phyloP scores from a whole-genome alignment of 2,888 invertebrate genomes.

The Dioctria rufipes region DNA sequence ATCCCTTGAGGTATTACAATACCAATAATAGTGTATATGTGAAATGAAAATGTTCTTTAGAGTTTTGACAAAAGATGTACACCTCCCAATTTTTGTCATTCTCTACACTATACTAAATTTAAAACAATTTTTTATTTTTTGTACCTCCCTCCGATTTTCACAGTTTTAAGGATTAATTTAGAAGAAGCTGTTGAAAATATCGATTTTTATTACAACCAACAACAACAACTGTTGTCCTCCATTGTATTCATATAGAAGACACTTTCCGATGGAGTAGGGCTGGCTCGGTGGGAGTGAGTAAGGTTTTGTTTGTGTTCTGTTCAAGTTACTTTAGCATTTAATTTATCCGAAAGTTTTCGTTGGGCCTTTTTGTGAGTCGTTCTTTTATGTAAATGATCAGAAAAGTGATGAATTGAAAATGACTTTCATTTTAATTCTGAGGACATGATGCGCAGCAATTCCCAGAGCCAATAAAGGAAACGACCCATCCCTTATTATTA shows the following conservation, averaged over 20 bases:
- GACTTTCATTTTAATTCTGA: slow-evolving; percentile 50
- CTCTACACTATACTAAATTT: too few species aligned
- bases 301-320: not conserved
- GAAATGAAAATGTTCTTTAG: too few species aligned
- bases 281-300: not conserved
- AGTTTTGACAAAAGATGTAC: too few species aligned
- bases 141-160: too few species aligned
- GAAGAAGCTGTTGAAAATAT: not conserved
- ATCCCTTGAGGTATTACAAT: too few species aligned
- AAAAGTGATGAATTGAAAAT: slow-evolving; percentile 49
- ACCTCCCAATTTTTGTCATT: too few species aligned
- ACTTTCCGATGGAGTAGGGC: not conserved
- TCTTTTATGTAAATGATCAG: slow-evolving; percentile 47
- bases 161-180: too few species aligned
- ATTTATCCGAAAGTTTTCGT: slow-evolving; percentile 37
- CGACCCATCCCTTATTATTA: slow-evolving; percentile 29
- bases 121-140: too few species aligned
- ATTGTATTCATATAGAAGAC: not conserved
- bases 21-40: too few species aligned
- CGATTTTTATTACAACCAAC: not conserved
- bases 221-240: not conserved
- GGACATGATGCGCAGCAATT: slow-evolving; percentile 44
- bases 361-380: slow-evolving; percentile 10
- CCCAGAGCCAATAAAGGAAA: slow-evolving; percentile 33
- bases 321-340: slow-evolving; percentile 10